Evolutionary conservation across 2,113 vertebrate genomes (phyloP).

Genomic region (Anolis sagrei): DNA sequence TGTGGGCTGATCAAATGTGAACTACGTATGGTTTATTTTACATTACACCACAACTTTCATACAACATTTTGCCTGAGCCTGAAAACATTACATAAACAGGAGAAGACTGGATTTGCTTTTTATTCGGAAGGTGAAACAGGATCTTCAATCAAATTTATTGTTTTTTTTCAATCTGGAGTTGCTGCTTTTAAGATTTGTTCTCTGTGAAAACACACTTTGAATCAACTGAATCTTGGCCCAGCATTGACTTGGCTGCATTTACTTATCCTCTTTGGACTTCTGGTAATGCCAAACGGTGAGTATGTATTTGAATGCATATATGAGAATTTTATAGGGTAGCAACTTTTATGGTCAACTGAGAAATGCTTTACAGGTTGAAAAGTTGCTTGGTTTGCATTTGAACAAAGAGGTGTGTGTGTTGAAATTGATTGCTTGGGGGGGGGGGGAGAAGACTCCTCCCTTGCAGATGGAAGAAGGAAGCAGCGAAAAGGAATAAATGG

Average conservation of each 20-base stretch:
- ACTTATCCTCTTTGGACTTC: constrained; percentile 25
- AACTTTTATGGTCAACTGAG: constrained; percentile 44
- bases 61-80: too few relatives aligned
- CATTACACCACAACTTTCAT: too few relatives aligned
- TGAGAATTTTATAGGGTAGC: constrained; percentile 6
- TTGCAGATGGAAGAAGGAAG: not conserved
- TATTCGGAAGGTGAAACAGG: not conserved
- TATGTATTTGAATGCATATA: constrained; percentile 12
- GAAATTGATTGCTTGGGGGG: constrained; percentile 20
- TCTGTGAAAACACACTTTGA: not conserved
- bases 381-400: not conserved
- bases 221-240: not conserved
- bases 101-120: not conserved
- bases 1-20: too few relatives aligned
- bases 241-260: constrained; percentile 32
- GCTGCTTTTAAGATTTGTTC: not conserved
- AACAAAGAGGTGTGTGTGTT: not conserved
- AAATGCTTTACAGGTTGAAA: constrained; percentile 39
- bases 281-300: not conserved
- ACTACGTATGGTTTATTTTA: too few relatives aligned
- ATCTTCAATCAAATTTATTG: not conserved
- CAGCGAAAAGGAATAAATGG: not conserved
- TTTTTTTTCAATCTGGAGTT: too few relatives aligned
- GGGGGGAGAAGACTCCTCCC: not conserved
- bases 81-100: too few relatives aligned